Evolutionary conservation across 2,888 invertebrate species (phyloP).

Genomic region (Megalurothrips usitatus): DNA sequence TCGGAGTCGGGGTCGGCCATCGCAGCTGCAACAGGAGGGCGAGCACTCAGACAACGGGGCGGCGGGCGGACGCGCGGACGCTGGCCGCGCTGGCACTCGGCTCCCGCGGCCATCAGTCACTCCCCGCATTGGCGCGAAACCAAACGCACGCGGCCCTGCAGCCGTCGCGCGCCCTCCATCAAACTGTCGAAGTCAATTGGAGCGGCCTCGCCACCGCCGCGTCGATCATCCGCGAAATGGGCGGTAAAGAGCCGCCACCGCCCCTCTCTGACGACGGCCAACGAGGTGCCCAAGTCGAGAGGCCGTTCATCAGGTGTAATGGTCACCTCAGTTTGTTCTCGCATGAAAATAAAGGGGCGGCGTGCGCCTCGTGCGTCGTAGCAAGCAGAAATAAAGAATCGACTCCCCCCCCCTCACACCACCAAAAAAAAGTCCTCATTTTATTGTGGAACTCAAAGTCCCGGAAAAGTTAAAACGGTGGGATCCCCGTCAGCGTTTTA

Average conservation of each 20-base stretch:
- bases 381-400: no score
- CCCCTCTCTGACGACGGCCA: not conserved
- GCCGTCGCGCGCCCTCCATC: not conserved
- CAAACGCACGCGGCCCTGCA: not conserved
- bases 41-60: no score
- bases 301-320: no score
- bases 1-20: slow-evolving; percentile 36
- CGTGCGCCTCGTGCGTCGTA: no score
- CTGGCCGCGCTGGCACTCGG: not conserved
- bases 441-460: no score
- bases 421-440: no score
- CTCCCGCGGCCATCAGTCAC: not conserved
- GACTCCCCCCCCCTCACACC: no score
- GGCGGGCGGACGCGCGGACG: no score
- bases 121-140: not conserved
- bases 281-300: not conserved
- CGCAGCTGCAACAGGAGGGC: not conserved
- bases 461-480: no score
- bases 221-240: not conserved
- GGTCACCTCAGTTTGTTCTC: no score
- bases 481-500: no score
- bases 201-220: not conserved
- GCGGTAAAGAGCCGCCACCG: not conserved
- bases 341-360: no score
- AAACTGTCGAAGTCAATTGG: slow-evolving; percentile 6